These are phyloP conservation scores for Neoseiulus cucumeris DNA, from an alignment of 1,140 invertebrate species.

Conservation along the genomic window DNA sequence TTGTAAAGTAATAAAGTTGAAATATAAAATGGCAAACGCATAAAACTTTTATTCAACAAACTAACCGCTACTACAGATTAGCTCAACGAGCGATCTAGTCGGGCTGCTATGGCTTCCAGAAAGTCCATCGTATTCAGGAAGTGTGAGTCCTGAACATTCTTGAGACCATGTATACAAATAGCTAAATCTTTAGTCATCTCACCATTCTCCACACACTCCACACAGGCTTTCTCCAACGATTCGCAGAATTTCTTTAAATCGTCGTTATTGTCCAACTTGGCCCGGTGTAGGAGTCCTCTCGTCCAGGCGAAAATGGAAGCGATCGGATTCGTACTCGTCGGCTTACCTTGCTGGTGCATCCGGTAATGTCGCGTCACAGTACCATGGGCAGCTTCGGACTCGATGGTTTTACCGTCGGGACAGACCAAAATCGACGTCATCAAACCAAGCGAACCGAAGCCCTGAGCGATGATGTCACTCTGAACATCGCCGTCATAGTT, in stretches of 20 bases:
- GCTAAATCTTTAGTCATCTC: conserved; percentile 79
- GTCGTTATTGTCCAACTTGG: conserved; percentile 52
- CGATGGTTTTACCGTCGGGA: conserved; percentile 71
- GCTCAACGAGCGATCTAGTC: conserved; percentile 33
- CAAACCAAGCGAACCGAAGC: conserved; percentile 53
- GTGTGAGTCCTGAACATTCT: conserved; percentile 49
- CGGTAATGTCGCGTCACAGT: conserved; percentile 76
- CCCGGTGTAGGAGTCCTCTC: conserved; percentile 55
- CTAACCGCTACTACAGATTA: neutral
- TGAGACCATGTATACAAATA: conserved; percentile 55
- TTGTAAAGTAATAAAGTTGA: no score
- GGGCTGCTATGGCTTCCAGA: conserved; percentile 53
- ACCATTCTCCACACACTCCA: conserved; percentile 66
- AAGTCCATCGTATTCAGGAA: conserved; percentile 69
- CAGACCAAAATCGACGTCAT: conserved; percentile 82
- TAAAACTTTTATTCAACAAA: no score
- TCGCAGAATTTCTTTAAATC: conserved; percentile 41
- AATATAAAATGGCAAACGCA: no score
- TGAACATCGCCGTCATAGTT: conserved; percentile 83
- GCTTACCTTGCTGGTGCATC: conserved; percentile 50
- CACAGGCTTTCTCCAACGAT: conserved; percentile 45
- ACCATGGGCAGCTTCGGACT: conserved; percentile 75
- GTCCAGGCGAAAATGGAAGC: conserved; percentile 86
- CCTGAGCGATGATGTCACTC: conserved; percentile 68
- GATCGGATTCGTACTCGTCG: conserved; percentile 71